Base-by-base conservation (phyloP, 2,888 invertebrate genomes). In the Punctoribates punctum region DNA sequence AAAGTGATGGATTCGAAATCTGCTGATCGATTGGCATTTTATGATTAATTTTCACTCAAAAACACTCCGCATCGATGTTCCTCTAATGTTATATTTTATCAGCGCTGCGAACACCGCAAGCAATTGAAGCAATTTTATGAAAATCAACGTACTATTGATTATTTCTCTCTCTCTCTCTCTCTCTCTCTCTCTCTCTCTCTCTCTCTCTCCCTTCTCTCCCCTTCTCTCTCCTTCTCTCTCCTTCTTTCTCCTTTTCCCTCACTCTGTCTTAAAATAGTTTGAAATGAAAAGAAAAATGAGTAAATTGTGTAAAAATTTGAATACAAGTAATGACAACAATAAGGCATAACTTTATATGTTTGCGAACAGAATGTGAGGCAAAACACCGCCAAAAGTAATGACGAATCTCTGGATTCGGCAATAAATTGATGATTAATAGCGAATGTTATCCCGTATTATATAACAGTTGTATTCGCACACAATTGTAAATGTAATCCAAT, bases 31-130 rank as follows among this genome's bases (percentile, higher is more conserved):
- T 67, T 67, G 67, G 67, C 62, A 67, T 67, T 67, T 60, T 67
- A 67, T 67, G 67, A 67, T 67, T 67, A 67, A 67, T 67, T 67
- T 67, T 67, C 67, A 67, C 67, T 67, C 67, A 67, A 67, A 67
- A 17, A 67, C 67, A 67, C 57, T 62, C 62, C 67, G 38, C 67
- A 67, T 67, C 67, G 20, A 67, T 67, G 67, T 67, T 67, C 38
- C 38, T 67, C 38, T 67, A 67, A 67, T 67, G 67, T 67, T 67
- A 67, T 67, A 67, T n/a, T 67, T 67, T 67, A 67, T 67, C 67
- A 67, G 67, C 67, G 67, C 67, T 38, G n/a, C 62, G 17, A 62
- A 67, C 67, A 67, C 67, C 67, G 67, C 67, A 67, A 67, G 17
- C 67, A 67, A 67, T 67, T 67, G 38, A 67, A 67, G 38, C 67